Evolutionary conservation across 2,113 vertebrate species (phyloP).

Genomic region (Terrapene triunguis): DNA sequence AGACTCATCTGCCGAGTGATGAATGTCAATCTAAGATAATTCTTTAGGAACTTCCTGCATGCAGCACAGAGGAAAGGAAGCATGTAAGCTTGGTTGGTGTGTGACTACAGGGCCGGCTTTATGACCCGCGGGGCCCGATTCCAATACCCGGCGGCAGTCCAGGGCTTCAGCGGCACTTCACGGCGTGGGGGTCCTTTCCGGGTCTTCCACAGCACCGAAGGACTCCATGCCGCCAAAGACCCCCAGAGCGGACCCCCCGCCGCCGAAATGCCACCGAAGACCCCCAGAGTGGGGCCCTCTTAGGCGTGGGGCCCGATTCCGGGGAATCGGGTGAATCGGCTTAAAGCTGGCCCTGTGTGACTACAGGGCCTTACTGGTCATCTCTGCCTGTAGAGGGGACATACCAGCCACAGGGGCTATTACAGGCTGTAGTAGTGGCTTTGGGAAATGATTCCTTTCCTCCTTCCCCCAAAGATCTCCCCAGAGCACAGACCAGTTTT

Average conservation of each 20-base stretch:
- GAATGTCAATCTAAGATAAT: neutral
- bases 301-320: no score
- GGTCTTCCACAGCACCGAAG: no score
- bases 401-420: neutral
- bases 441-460: neutral
- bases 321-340: no score
- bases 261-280: no score
- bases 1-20: no score
- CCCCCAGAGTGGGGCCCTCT: no score
- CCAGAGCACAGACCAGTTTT: neutral
- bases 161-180: no score
- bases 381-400: neutral
- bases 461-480: neutral
- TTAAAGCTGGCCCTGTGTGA: neutral
- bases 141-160: no score
- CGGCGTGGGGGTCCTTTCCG: no score
- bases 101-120: neutral
- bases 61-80: neutral
- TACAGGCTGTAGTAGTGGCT: neutral
- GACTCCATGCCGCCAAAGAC: no score
- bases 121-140: no score
- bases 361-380: neutral
- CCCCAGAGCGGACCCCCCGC: no score
- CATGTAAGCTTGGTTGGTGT: neutral
- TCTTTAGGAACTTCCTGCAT: neutral